Base-by-base conservation (phyloP, 1,140 invertebrate species). In the Neoseiulus cucumeris region DNA sequence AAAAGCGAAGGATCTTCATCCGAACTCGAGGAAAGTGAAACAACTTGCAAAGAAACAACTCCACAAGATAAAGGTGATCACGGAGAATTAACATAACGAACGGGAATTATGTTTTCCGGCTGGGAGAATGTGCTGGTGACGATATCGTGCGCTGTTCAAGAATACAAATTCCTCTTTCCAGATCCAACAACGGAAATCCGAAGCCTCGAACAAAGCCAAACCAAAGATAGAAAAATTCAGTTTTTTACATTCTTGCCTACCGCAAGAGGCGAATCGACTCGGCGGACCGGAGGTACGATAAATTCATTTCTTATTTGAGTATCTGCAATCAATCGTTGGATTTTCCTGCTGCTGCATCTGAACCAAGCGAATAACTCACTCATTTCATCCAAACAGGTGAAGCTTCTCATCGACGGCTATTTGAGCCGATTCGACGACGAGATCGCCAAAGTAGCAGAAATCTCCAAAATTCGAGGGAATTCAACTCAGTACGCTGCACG, bases 11-110 rank as follows among this genome's bases (percentile, higher is more conserved):
- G 51, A 59, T 9, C 33, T 59, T 14, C 51, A 59, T 59, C 51
- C 51, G 22, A 59, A 59, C 51, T 59, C 51, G 22, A 17, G 51
- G 0, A 59, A 59, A 33, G 51, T 59, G 51, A 59, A 59, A 20
- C 51, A 59, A 9, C 51, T 59, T 2, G 51, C 51, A 9, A 25
- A 33, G 51, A 59, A 59, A 25, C 51, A 59, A 1, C 51, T 59
- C 1, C 51, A 59, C 9, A 59, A 59, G 33, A 59, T 59, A 25
- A 59, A 59, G 33, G 22, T 59, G 33, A 39, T 59, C 51, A 9
- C 51, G 33, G 33, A 25, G 51, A 25, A 59, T 17, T 9, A 18
- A 25, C 4, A n/a, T n/a, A n/a, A n/a, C n/a, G n/a, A n/a, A n/a
- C n/a, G n/a, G n/a, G n/a, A n/a, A n/a, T n/a, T n/a, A n/a, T n/a